phyloP scores from a whole-genome alignment of 2,888 invertebrate genomes.

The Bombylius major region DNA sequence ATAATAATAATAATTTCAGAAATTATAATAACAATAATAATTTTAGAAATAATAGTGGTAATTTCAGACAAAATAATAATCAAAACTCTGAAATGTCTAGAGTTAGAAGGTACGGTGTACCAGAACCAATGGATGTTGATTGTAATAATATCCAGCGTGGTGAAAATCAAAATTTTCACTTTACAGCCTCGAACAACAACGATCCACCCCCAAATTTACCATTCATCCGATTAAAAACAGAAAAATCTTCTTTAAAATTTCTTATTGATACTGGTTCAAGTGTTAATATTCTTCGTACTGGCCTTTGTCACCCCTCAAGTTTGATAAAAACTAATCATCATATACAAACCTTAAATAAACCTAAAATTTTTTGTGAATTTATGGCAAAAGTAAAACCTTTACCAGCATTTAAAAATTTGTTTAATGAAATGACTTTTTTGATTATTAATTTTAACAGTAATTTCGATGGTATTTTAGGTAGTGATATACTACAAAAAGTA shows the following conservation, averaged over 20 bases:
- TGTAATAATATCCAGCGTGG: background rate
- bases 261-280: background rate
- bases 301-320: background rate
- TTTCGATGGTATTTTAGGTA: background rate
- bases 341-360: background rate
- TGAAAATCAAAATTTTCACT: background rate
- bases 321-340: background rate
- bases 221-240: background rate
- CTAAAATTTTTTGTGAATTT: background rate
- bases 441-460: background rate
- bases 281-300: background rate
- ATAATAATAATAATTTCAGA: background rate
- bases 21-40: background rate
- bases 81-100: background rate
- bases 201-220: background rate
- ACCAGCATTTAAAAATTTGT: background rate
- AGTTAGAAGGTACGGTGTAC: background rate
- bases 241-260: background rate
- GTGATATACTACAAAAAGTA: background rate
- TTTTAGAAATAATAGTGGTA: background rate
- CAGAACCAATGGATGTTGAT: constrained; percentile 1
- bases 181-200: background rate
- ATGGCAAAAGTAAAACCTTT: background rate
- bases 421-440: background rate
- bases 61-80: background rate